Evolutionary conservation across 2,113 vertebrate species (phyloP), one percentile per base, ranked within the genome.

Genomic region (Aplodontia rufa): DNA sequence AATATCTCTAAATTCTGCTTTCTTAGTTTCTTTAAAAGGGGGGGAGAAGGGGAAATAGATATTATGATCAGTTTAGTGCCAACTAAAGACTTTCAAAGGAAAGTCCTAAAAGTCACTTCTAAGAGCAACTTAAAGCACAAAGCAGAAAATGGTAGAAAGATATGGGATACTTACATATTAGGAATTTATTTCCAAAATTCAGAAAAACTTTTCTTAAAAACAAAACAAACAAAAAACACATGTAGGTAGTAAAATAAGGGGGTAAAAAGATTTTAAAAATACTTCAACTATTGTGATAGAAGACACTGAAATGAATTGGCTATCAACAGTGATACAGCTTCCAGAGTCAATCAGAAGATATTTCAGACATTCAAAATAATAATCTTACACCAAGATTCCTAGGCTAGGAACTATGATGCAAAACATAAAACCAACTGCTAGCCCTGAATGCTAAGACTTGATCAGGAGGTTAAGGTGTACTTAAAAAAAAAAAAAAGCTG

Each of bases 21-120:
- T 40, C 68, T 87, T 69, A 71, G 49, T 88, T 85, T 66, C 66
- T 51, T n/a, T n/a, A n/a, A n/a, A n/a, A n/a, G n/a, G n/a, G n/a
- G n/a, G n/a, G n/a, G n/a, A n/a, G n/a, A n/a, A 68, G 30, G 30
- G 88, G 71, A 76, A 83, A 79, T 17, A 51, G 16, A 17, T 13
- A 82, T 80, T 85, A 91, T 47, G 83, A 84, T 92, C 58, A 95
- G 28, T 45, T 94, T 94, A 85, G 6, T 11, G 58, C 17, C 55
- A 88, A 95, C 13, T 40, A 81, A 97, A 89, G 32, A 91, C 35
- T 94, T 89, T 96, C 72, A 87, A 90, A 92, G 72, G 51, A 3
- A 72, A 19, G 87, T 26, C 45, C 40, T 35, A 72, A 87, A 81
- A 81, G 19, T 90, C 66, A 89, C 37, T 53, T 47, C 47, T 93